Conservation (phyloP, 2,888 invertebrate species). For the Ischnus inquisitorius region DNA sequence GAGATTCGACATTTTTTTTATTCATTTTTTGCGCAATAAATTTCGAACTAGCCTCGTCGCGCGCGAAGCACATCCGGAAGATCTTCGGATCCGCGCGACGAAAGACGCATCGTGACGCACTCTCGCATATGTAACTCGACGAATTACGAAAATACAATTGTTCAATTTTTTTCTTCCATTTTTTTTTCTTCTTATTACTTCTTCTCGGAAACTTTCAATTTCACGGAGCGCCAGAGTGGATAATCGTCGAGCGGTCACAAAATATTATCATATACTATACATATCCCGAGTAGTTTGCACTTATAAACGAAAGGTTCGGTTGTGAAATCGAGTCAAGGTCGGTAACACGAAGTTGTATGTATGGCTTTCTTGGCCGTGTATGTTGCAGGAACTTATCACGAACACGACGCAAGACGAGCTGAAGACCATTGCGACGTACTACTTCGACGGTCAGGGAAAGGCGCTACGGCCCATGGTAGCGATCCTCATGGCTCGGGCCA, state of each 20-base stretch:
- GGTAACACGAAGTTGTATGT: conserved; percentile 35
- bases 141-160: conserved; percentile 13
- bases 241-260: conserved; percentile 51
- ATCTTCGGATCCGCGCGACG: neutral
- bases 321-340: conserved; percentile 56
- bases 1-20: neutral
- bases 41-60: neutral
- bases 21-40: neutral
- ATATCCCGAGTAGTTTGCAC: conserved; percentile 15
- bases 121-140: neutral
- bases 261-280: conserved; percentile 5
- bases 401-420: conserved; percentile 94
- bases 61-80: conserved; percentile 9
- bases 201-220: conserved; percentile 60
- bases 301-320: neutral
- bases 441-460: conserved; percentile 99
- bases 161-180: neutral
- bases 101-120: neutral
- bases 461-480: conserved; percentile 98
- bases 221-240: conserved; percentile 68
- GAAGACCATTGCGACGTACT: conserved; percentile 97
- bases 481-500: conserved; percentile 96
- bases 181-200: no score
- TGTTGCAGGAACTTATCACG: conserved; percentile 89
- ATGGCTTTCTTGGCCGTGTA: conserved; percentile 35